Base-by-base conservation (phyloP, 1,140 invertebrate species). In the Hypsibius dujardini region DNA sequence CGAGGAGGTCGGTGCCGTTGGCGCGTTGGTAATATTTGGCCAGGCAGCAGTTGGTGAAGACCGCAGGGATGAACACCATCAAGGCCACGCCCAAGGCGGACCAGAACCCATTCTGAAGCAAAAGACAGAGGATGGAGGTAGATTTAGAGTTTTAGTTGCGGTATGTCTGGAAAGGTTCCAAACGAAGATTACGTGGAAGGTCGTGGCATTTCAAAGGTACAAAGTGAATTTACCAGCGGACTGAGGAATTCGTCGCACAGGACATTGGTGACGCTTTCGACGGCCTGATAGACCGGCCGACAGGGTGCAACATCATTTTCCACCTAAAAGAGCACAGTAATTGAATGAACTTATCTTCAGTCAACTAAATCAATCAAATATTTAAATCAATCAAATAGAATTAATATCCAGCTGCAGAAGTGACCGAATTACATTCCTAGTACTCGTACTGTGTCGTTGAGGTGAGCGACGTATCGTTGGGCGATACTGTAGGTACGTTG, bases 101-200 rank as follows among this genome's bases (percentile, higher is more conserved):
- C 62, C 62, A 67, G 12, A 67, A 67, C 7, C 62, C 62, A 45
- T 67, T 67, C 62, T 67, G 62, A 15, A 67, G 12, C 12, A 67
- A 67, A 56, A 56, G 50, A 56, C 7, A n/a, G n/a, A 56, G 7
- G 50, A 56, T 28, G 28, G 28, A 28, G 28, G 28, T 28, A 28
- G 28, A 28, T 28, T 28, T 28, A 28, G 28, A 28, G 28, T 28
- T 28, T 28, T 28, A 28, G 28, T 28, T 28, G 28, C 28, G 28
- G 28, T 28, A 28, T 28, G 28, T 28, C 28, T 28, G 28, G 28
- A 28, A 28, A 28, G 28, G 28, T 28, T 28, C 28, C 28, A 28
- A 28, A 28, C 28, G 28, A 28, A 28, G 28, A 28, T 28, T 28
- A 28, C 28, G 28, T 28, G 28, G 28, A 28, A 28, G 28, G 28